Conservation (phyloP, 2,113 vertebrate species). For the human region DNA sequence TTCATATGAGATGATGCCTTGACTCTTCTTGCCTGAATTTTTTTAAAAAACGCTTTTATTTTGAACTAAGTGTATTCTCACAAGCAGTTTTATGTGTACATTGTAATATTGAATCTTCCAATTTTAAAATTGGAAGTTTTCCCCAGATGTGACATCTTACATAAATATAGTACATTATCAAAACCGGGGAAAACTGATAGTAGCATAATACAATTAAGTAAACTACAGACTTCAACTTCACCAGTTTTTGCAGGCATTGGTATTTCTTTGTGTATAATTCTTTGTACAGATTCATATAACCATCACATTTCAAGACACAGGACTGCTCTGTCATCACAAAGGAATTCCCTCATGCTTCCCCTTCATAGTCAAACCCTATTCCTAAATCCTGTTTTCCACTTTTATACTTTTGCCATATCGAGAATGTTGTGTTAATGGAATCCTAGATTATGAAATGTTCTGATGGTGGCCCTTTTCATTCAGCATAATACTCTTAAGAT, state of each 20-base stretch:
- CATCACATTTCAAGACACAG: not conserved
- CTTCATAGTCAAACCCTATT: not conserved
- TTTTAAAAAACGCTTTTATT: not conserved
- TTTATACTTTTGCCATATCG: not conserved
- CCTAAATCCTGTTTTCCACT: not conserved
- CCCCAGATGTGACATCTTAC: not conserved
- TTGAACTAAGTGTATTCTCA: not conserved
- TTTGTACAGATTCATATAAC: not conserved
- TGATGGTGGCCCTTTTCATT: not conserved
- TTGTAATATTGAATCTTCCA: not conserved
- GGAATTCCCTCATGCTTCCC: not conserved
- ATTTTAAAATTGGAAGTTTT: not conserved
- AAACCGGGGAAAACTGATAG: not conserved
- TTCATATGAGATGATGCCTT: not conserved
- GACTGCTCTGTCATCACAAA: not conserved
- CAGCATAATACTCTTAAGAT: not conserved
- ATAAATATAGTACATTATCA: not conserved
- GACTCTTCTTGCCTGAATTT: not conserved
- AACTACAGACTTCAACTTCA: not conserved
- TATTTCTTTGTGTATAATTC: not conserved
- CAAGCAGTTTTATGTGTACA: not conserved
- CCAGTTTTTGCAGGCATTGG: not conserved
- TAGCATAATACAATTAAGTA: not conserved
- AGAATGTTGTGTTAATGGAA: not conserved
- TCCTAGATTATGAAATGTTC: not conserved